Evolutionary conservation across 2,888 invertebrate genomes (phyloP).

Genomic region (Blomia tropicalis): DNA sequence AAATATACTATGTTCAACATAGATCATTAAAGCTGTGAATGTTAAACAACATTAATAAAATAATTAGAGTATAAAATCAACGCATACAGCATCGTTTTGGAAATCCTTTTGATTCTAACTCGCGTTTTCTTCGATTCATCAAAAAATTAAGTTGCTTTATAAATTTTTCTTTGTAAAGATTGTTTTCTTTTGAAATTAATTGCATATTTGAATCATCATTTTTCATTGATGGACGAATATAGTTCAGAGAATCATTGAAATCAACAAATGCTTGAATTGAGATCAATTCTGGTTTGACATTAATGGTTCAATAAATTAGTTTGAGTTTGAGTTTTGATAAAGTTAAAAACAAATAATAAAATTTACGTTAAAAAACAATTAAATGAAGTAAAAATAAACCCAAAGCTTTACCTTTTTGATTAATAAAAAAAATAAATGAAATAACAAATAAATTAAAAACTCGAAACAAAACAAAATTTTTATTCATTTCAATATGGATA

Average conservation of each 20-base stretch:
- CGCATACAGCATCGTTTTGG: background rate
- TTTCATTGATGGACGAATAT: background rate
- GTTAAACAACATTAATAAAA: background rate
- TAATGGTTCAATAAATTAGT: too few species aligned
- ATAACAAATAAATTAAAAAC: too few species aligned
- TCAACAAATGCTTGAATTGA: background rate
- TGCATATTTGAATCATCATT: background rate
- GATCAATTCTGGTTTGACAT: background rate
- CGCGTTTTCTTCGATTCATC: too few species aligned
- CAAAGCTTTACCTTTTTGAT: too few species aligned
- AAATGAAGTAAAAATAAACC: too few species aligned
- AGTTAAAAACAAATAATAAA: too few species aligned
- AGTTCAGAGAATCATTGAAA: background rate
- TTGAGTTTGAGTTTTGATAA: too few species aligned
- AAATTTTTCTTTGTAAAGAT: background rate
- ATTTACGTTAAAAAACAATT: too few species aligned
- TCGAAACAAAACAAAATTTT: too few species aligned
- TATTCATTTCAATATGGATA: too few species aligned
- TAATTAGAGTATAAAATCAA: background rate
- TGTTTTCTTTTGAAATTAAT: background rate
- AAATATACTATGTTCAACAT: background rate
- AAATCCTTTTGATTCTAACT: background rate
- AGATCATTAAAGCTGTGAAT: constrained; percentile 1
- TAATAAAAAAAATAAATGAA: too few species aligned
- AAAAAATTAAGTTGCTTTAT: background rate